Base-by-base conservation (phyloP, 2,113 vertebrate genomes). In the Perognathus longimembris region DNA sequence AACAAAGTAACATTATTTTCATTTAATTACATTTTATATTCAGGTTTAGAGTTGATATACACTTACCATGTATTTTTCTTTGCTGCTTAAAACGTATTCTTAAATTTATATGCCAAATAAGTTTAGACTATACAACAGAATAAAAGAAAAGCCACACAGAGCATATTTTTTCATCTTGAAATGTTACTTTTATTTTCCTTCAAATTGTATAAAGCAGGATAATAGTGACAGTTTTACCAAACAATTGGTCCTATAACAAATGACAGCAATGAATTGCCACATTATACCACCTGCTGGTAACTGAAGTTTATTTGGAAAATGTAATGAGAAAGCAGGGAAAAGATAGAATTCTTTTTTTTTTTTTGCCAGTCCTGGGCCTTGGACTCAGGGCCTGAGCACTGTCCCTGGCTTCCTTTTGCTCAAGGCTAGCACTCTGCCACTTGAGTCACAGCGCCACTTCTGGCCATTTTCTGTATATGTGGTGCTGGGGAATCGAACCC, bases 171-270 rank as follows among this genome's bases (percentile, higher is more conserved):
- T 89, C 18, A 75, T 92, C 6, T 88, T 89, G 32, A 77, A 90
- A 85, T 87, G 26, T 66, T 71, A 95, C 66, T 83, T 93, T 92
- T 88, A 30, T 88, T 94, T 96, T 91, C 61, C n/a, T 61, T 82
- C 66, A 89, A 54, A 86, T 79, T 22, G 24, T 26, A 67, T 88
- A 79, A 88, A 85, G 30, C 38, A 85, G 34, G 69, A 50, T 70
- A 61, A 64, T 94, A 85, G 28, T 74, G 50, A 22, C 63, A 54
- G 18, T 75, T 88, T 93, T 70, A 96, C 63, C 38, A 90, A 38
- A 77, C 54, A 54, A 86, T 77, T 86, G 45, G 84, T 90, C 71
- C 26, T 50, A 20, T 93, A 66, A 89, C 80, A 95, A 93, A 84
- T 36, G 42, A 69, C 14, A 67, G 30, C 64, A 80, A 86, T 83